phyloP scores from a whole-genome alignment of 2,113 vertebrate species.

The Perca schrenkii region DNA sequence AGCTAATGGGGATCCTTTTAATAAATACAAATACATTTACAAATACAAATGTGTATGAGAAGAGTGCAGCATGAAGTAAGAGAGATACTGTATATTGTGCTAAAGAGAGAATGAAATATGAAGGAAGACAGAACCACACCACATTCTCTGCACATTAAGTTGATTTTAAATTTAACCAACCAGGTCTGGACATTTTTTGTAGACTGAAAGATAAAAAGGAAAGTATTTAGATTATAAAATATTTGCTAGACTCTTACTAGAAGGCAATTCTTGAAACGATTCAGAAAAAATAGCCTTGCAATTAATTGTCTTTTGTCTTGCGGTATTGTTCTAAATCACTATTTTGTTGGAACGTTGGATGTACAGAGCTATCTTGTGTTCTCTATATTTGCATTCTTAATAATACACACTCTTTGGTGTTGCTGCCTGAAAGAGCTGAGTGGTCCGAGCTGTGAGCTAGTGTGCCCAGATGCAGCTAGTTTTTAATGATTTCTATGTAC shows the following conservation, averaged over 20 bases:
- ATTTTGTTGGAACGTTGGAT: not conserved
- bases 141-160: slow-evolving; percentile 15
- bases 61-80: slow-evolving; percentile 2
- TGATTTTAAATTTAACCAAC: slow-evolving; percentile 3
- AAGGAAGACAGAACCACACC: not conserved
- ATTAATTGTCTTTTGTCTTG: not conserved
- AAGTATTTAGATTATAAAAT: not conserved
- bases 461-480: not conserved
- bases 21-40: not conserved
- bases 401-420: not conserved
- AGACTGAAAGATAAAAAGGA: slow-evolving; percentile 4
- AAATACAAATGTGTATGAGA: slow-evolving; percentile 28
- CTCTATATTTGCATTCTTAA: not conserved
- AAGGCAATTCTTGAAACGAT: not conserved
- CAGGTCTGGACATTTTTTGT: not conserved
- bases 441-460: slow-evolving; percentile 12
- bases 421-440: not conserved
- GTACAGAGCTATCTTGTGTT: not conserved
- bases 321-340: not conserved
- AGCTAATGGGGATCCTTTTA: no score
- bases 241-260: not conserved
- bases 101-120: slow-evolving; percentile 25
- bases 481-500: slow-evolving; percentile 4
- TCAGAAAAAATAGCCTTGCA: no score
- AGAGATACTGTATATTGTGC: not conserved